Evolutionary conservation across 2,113 vertebrate species (phyloP).

Genomic region (Hystrix cristata): DNA sequence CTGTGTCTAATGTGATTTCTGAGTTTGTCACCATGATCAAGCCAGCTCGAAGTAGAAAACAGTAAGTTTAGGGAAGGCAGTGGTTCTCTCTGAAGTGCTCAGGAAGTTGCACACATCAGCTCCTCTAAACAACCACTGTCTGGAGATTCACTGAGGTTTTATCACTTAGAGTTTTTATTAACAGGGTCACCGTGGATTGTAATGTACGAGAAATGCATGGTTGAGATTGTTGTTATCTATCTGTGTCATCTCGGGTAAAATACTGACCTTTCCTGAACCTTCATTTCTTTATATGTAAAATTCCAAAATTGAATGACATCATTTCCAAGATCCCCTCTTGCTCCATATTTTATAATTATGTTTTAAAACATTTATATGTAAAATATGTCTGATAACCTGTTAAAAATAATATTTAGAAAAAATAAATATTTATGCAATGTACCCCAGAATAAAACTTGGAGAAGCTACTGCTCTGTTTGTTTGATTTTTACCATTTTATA

Average conservation of each 20-base stretch:
- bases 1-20: background rate
- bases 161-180: background rate
- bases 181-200: background rate
- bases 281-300: background rate
- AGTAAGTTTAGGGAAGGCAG: background rate
- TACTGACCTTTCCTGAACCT: background rate
- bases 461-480: background rate
- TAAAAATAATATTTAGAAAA: background rate
- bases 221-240: background rate
- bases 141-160: background rate
- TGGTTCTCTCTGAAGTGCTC: background rate
- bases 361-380: background rate
- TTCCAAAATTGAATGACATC: background rate
- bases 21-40: background rate
- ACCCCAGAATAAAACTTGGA: slow-evolving; percentile 3
- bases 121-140: background rate
- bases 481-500: background rate
- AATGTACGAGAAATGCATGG: background rate
- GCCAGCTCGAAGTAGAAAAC: background rate
- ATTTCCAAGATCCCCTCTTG: background rate
- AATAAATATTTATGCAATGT: background rate
- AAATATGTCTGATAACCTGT: background rate
- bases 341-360: background rate
- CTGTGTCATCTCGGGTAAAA: background rate
- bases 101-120: background rate